Conservation (phyloP, 2,888 invertebrate species). For the Melangyna quadrimaculata region DNA sequence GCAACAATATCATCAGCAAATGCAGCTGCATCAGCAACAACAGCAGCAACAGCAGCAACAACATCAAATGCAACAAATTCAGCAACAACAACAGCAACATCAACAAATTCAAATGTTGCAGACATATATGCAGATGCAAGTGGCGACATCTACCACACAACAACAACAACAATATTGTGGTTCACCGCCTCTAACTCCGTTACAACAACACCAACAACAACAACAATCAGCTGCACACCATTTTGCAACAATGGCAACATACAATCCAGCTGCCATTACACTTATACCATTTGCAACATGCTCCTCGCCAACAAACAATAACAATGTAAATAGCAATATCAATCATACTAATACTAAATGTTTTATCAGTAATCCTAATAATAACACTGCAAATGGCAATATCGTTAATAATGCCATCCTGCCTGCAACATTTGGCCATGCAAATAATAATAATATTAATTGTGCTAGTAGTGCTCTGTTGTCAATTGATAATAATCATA, state of each 20-base stretch:
- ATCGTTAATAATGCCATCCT: constrained; percentile 71
- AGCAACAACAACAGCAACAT: constrained; percentile 77
- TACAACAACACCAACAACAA: constrained; percentile 54
- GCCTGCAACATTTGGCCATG: constrained; percentile 75
- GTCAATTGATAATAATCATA: constrained; percentile 65
- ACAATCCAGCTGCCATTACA: constrained; percentile 74
- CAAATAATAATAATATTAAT: constrained; percentile 62
- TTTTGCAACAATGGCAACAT: constrained; percentile 76
- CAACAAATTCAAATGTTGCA: constrained; percentile 79
- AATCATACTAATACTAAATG: constrained; percentile 80
- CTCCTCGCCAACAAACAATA: constrained; percentile 75
- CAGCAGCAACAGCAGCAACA: constrained; percentile 76
- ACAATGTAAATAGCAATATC: constrained; percentile 81
- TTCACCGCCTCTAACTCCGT: constrained; percentile 64
- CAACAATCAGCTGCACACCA: constrained; percentile 69
- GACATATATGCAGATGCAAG: constrained; percentile 79
- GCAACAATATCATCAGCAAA: constrained; percentile 74
- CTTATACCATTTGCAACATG: constrained; percentile 75
- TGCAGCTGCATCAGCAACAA: constrained; percentile 74
- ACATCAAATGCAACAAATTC: constrained; percentile 74
- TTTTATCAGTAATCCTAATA: constrained; percentile 72
- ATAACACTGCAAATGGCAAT: constrained; percentile 45
- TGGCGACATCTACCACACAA: constrained; percentile 75
- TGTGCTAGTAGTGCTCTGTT: constrained; percentile 73
- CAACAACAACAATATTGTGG: constrained; percentile 76